A percentile compares a stretch with the other conserved stretches of the same genome.
These are phyloP conservation scores for Nicator chloris DNA, from an alignment of 2,113 vertebrate genomes.

Conservation along the genomic window DNA sequence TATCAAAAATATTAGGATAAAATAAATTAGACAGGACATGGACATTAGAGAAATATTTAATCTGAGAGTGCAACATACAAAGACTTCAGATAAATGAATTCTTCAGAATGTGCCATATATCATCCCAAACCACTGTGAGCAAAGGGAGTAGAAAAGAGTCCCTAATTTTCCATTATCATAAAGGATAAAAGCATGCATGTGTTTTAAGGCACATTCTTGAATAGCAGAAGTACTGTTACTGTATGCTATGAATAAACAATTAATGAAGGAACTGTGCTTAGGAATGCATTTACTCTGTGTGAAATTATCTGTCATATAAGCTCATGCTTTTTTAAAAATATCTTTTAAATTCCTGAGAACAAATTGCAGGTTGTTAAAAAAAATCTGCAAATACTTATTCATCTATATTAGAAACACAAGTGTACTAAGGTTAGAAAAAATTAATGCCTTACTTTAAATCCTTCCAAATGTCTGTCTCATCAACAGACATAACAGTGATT, in stretches of 20 bases:
- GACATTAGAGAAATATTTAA: not conserved
- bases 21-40: not conserved
- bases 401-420: not conserved
- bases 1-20: not conserved
- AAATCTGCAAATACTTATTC: not conserved
- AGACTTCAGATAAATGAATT: not conserved
- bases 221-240: not conserved
- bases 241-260: not conserved
- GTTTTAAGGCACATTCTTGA: not conserved
- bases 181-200: not conserved
- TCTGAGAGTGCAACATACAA: not conserved
- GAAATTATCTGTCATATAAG: not conserved
- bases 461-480: slow-evolving; percentile 13
- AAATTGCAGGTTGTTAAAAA: not conserved
- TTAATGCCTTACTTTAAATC: not conserved
- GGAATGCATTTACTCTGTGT: not conserved
- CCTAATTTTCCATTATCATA: not conserved
- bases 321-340: not conserved
- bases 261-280: not conserved
- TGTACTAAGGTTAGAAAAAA: not conserved
- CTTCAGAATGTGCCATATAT: not conserved
- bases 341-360: not conserved
- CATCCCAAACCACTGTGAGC: not conserved
- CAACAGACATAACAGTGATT: slow-evolving; percentile 7
- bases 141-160: not conserved